Conservation (phyloP, 2,113 vertebrate genomes). For the Spea multiplicata region DNA sequence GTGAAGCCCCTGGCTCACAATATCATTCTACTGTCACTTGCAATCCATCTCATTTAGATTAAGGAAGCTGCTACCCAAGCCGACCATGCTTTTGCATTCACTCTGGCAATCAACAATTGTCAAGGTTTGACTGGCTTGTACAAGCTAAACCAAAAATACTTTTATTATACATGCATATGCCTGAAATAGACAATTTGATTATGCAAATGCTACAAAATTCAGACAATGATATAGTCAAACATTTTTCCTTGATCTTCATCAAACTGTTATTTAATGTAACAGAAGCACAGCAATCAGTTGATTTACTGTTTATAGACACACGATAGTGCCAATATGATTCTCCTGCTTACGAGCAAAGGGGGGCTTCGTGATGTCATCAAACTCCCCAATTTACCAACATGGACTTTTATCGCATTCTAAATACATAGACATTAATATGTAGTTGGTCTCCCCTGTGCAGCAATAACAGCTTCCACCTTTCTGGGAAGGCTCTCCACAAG, state of each 20-base stretch:
- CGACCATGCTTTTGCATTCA: conserved; percentile 14
- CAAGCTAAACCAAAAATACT: neutral
- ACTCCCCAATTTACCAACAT: no score
- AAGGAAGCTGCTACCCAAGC: neutral
- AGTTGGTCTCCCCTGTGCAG: no score
- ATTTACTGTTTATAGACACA: no score
- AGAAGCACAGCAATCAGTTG: no score
- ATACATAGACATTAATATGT: no score
- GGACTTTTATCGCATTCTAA: no score
- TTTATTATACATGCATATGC: neutral
- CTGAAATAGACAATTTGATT: neutral
- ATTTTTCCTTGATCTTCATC: neutral
- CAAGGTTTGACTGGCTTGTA: conserved; percentile 8
- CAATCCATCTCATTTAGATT: conserved; percentile 35
- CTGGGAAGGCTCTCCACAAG: no score
- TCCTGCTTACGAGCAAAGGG: no score
- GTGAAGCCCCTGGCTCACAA: conserved; percentile 12
- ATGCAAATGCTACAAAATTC: neutral
- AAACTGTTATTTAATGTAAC: neutral
- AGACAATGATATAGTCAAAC: neutral
- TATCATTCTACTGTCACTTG: conserved; percentile 34
- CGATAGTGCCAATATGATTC: no score
- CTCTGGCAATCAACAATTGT: conserved; percentile 34
- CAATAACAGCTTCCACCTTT: no score
- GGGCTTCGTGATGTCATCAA: no score